Base-by-base conservation (phyloP, 2,888 invertebrate species). In the Prosopocoilus inquinatus region DNA sequence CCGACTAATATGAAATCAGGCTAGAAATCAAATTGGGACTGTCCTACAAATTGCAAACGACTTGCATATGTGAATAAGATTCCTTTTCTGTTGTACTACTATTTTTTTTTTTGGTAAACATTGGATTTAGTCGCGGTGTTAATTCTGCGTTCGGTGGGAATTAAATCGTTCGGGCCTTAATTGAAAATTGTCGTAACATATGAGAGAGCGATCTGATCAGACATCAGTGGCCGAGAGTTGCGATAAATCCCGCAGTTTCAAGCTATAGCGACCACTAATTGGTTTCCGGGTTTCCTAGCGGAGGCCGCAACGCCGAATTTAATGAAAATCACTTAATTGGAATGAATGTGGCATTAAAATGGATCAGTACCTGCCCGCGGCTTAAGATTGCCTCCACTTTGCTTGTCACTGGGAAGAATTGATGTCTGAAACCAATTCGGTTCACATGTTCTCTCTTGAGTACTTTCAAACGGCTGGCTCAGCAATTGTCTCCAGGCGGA, bases 281-380 rank as follows among this genome's bases (percentile, higher is more conserved):
- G 66, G 64, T 64, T 66, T 66, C 62, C 59, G 58, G 61, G 61
- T 61, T 62, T 63, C 58, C 63, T 57, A 48, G 50, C 28, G 41
- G 32, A 51, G 45, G 51, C 54, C 53, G 48, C 55, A 61, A 59
- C 50, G 58, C 59, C 62, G 62, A 60, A 62, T 67, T 67, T 69
- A 69, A 69, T 67, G 67, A 69, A 69, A 67, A 62, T 64, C 63
- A 60, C 65, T 69, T 69, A 69, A 69, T 69, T 67, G 69, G 67
- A 69, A 67, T 65, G 67, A 67, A 67, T 67, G 64, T 60, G 68
- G 64, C 65, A 67, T 67, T 65, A 67, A 64, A 67, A 67, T 62
- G 63, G 67, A 64, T 67, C 67, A 64, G 63, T 64, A 65, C 64
- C 66, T 65, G 62, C 58, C 53, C 50, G 55, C 54, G 57, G 48